Evolutionary conservation across 2,888 invertebrate species (phyloP).

Genomic region (Poecilus cupreus): DNA sequence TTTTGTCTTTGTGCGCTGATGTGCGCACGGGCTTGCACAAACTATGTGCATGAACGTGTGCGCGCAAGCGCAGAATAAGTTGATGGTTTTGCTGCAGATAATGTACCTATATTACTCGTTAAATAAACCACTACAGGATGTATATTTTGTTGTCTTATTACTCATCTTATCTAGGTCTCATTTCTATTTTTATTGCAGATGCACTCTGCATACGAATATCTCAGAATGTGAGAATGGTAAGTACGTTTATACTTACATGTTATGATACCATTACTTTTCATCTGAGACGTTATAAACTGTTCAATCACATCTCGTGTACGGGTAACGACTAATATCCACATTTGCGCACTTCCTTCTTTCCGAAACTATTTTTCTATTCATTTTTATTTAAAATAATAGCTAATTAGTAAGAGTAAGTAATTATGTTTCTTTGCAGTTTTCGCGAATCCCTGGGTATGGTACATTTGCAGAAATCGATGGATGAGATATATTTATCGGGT

Average conservation of each 20-base stretch:
- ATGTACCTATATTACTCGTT: conserved; percentile 59
- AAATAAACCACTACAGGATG: conserved; percentile 58
- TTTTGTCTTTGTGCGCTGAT: conserved; percentile 43
- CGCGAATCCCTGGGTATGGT: too few relatives aligned
- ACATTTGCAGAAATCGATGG: too few relatives aligned
- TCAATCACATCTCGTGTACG: too few relatives aligned
- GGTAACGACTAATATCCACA: too few relatives aligned
- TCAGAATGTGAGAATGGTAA: not conserved
- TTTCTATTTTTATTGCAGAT: conserved; percentile 39
- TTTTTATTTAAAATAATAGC: too few relatives aligned
- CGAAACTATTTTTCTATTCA: too few relatives aligned
- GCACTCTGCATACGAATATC: not conserved
- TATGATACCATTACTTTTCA: too few relatives aligned
- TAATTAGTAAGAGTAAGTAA: too few relatives aligned
- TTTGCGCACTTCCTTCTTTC: too few relatives aligned
- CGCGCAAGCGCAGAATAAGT: conserved; percentile 34
- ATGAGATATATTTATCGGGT: too few relatives aligned
- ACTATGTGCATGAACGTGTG: not conserved
- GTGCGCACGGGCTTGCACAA: conserved; percentile 8
- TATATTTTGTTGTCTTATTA: conserved; percentile 45
- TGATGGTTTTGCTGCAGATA: conserved; percentile 58
- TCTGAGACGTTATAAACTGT: not conserved
- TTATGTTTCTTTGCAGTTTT: too few relatives aligned
- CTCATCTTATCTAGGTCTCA: conserved; percentile 21
- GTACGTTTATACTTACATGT: conserved; percentile 11